Base-by-base conservation (phyloP, 2,113 vertebrate genomes). In the Muntiacus muntjak region DNA sequence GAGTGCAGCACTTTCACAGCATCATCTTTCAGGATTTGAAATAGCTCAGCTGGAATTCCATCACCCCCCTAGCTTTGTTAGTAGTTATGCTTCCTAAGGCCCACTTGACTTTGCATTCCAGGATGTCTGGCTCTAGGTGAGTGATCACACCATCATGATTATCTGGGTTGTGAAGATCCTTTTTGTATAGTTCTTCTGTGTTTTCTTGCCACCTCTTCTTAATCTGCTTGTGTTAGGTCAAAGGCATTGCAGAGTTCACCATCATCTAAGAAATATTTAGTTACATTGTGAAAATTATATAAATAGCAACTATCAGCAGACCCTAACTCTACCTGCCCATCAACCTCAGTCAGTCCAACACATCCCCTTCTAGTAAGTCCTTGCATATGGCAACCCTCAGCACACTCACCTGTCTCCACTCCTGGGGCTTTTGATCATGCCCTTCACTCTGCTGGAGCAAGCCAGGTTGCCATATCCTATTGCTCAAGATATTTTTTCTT, bases 291-390 rank as follows among this genome's bases (percentile, higher is more conserved):
- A n/a, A 67, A 79, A n/a, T 79, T 21, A 26, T 26, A 58, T 64
- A 85, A 64, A 60, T 81, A 55, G 7, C 19, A 87, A 54, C 16
- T 87, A 47, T 55, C 8, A n/a, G 3, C 3, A 33, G 26, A 8
- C 7, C 54, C 25, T 67, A 15, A 5, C 8, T 13, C 10, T 57
- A 13, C 9, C n/a, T 76, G 15, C 11, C 13, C 62, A 5, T 52
- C 28, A 94, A 11, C 6, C n/a, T 54, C n/a, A 1, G 1, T 7
- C 3, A 3, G 7, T 2, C 5, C 1, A 9, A 2, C 6, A 45
- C 12, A 5, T 21, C 7, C 6, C 45, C 2, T 9, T n/a, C 4
- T 25, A 12, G 17, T 19, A 30, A 57, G 10, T 23, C 16, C 2
- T 0, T 12, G 45, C 3, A 0, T 4, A 14, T 6, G 17, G 40